Percentiles rank a stretch among this genome's conserved stretches.
phyloP scores from a whole-genome alignment of 2,888 invertebrate species.

The Phyllotreta cruciferae region DNA sequence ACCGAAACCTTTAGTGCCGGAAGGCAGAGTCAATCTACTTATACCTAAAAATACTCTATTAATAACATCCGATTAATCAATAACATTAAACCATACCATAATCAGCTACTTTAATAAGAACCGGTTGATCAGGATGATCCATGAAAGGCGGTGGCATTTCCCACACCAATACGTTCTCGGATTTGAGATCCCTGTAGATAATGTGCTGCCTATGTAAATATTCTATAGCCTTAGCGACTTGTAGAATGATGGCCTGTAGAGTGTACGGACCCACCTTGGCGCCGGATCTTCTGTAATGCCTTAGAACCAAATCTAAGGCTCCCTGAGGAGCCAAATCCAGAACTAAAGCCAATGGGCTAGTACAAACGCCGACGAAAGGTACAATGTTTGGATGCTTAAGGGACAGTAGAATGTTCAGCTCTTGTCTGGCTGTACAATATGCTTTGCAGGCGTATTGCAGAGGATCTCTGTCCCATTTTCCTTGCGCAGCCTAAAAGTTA shows the following conservation, averaged over 20 bases:
- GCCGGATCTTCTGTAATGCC: constrained; percentile 86
- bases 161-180: constrained; percentile 99
- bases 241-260: constrained; percentile 84
- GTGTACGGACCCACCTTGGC: constrained; percentile 81
- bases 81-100: constrained; percentile 69
- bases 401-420: constrained; percentile 84
- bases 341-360: constrained; percentile 86
- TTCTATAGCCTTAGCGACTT: constrained; percentile 91
- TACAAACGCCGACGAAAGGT: constrained; percentile 88
- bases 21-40: constrained; percentile 85
- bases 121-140: constrained; percentile 70
- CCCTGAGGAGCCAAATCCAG: constrained; percentile 92
- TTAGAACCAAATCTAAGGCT: constrained; percentile 82
- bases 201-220: constrained; percentile 93
- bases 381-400: constrained; percentile 92
- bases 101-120: constrained; percentile 94
- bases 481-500: constrained; percentile 61
- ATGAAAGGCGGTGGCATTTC: constrained; percentile 84
- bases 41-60: constrained; percentile 66
- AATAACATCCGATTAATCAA: not conserved
- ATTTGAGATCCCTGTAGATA: constrained; percentile 92
- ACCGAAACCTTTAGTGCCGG: constrained; percentile 95
- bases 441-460: constrained; percentile 93
- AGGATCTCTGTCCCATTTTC: constrained; percentile 94
- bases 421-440: constrained; percentile 95